These are phyloP conservation scores for Periplaneta americana DNA, from an alignment of 1,140 invertebrate genomes.

Conservation along the genomic window DNA sequence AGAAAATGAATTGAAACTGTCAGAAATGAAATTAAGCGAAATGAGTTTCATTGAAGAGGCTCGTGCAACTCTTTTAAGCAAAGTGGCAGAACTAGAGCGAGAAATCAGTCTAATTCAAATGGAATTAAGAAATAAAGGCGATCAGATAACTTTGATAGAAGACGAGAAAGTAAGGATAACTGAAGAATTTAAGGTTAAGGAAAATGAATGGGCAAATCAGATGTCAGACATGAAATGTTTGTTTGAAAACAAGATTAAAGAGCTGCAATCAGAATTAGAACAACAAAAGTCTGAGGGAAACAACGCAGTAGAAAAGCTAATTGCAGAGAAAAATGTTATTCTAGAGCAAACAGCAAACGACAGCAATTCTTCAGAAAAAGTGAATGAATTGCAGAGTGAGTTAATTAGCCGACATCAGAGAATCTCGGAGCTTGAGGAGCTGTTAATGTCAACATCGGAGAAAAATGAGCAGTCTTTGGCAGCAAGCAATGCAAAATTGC, in stretches of 20 bases:
- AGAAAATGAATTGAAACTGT: neutral
- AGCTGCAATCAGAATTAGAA: slow-evolving; percentile 29
- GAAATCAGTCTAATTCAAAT: neutral
- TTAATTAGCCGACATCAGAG: neutral
- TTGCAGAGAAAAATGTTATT: neutral
- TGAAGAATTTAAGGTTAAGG: slow-evolving; percentile 1
- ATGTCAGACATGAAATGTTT: neutral
- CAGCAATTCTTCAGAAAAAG: neutral
- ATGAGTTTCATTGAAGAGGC: neutral
- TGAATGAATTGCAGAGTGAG: neutral
- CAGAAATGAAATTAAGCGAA: neutral
- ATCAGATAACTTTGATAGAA: neutral
- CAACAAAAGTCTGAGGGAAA: slow-evolving; percentile 22
- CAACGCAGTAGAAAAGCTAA: neutral
- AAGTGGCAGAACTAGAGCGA: neutral
- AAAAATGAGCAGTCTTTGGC: neutral
- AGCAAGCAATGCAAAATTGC: slow-evolving; percentile 51
- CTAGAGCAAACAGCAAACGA: neutral
- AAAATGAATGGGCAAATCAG: neutral
- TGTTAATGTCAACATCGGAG: neutral
- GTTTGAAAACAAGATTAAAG: slow-evolving; percentile 17
- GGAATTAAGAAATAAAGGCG: neutral
- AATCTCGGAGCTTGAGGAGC: neutral
- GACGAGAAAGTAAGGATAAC: neutral
- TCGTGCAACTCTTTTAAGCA: neutral